Evolutionary conservation across 2,888 invertebrate genomes (phyloP), one percentile per base, ranked within the genome.

Genomic region (Acleris literana): DNA sequence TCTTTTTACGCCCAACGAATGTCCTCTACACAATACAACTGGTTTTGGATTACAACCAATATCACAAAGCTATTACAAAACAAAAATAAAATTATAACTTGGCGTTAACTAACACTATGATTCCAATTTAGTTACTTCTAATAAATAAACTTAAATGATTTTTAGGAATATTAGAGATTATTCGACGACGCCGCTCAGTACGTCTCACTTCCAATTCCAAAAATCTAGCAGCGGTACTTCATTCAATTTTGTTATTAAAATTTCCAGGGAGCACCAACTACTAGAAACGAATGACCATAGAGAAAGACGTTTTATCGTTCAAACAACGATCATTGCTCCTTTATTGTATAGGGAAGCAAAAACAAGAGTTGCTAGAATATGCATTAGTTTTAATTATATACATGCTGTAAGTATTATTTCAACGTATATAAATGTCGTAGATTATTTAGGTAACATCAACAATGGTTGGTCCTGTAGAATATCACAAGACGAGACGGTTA

Each of bases 1-100:
- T 95, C 90, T 90, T 94, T 91, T 88, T 93, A 93, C 93, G 93
- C 94, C 93, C 93, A 94, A 87, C 87, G 90, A 94, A 93, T 84
- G 87, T 87, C 87, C 83, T 84, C 84, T 82, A 78, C 77, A 81
- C 74, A 76, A 83, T 85, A 84, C 80, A 78, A 79, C 79, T 66
- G 61, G 76, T 77, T 79, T 76, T 70, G 72, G 74, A 80, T 79
- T 83, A 76, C 76, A 78, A 71, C 72, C 78, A 82, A 81, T 81
- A 78, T 81, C 83, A 87, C 85, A 78, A 82, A 78, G 73, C 74
- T 70, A 78, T 71, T 71, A 74, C 76, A 83, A 81, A 71, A 73
- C 72, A 70, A 83, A 92, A 92, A 91, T 92, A 92, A 74, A 80
- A 76, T 69, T 78, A 78, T 70, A 80, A 77, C 70, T 75, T 75